Base-by-base conservation (phyloP, 2,888 invertebrate genomes). In the Euplexia lucipara region DNA sequence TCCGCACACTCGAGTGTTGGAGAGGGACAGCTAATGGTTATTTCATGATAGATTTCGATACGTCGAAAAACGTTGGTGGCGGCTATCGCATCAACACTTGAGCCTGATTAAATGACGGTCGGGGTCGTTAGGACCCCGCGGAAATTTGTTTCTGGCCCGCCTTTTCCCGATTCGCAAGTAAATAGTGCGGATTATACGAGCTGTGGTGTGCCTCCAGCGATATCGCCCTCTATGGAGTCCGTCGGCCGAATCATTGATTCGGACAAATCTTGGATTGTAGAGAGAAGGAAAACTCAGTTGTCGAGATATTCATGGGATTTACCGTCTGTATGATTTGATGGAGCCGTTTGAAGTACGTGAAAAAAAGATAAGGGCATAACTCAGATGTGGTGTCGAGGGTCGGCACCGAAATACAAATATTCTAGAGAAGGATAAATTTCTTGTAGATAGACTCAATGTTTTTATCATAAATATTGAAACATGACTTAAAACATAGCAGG, bases 71-170 rank as follows among this genome's bases (percentile, higher is more conserved):
- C 81, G 82, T 81, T 73, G 83, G 81, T 71, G 82, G 87, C 66
- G 84, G 88, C 85, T 75, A 87, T 87, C 87, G 84, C 88, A 90
- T 92, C 92, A 89, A 88, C 91, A 88, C 91, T 91, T 84, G 88
- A 87, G 88, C 82, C 91, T 92, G 92, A 93, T 93, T 92, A 92
- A 92, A 93, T 89, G 90, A 82, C 91, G 88, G 89, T 86, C 86
- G 84, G 81, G 79, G 83, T 88, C 88, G 92, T 92, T 91, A 89
- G 83, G 89, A 74, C 53, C 70, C 82, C 86, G 84, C 87, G 87
- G 86, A 87, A 81, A 81, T 81, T 81, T 81, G 81, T 81, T 81
- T 86, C 83, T 53, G 86, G 81, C 80, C 86, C 86, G 86, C 89
- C 89, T 86, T 86, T 88, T 86, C 86, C 57, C 78, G 69, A 85